These are phyloP conservation scores for Enteromius treurensis DNA, from an alignment of 2,797 vertebrate genomes.

Conservation along the genomic window DNA sequence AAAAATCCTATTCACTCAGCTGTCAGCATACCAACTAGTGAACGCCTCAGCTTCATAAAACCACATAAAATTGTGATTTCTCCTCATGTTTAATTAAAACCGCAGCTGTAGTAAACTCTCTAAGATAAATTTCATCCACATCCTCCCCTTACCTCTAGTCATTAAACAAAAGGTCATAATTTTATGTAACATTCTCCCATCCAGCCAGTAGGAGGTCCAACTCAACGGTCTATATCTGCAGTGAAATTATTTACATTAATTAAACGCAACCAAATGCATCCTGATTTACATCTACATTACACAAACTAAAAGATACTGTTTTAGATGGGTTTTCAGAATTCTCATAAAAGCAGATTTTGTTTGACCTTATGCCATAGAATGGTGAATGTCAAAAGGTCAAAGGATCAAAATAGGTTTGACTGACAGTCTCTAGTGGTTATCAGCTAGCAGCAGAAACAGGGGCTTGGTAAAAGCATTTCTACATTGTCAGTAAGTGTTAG, in stretches of 20 bases:
- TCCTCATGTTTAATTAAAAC: conserved; percentile 5
- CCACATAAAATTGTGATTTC: not conserved
- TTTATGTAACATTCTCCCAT: not conserved
- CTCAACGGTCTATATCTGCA: not conserved
- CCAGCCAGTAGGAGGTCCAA: not conserved
- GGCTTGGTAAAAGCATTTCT: not conserved
- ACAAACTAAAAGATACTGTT: not conserved
- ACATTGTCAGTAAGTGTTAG: conserved; percentile 9
- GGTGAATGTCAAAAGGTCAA: not conserved
- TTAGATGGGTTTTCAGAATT: not conserved
- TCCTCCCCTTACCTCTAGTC: not conserved
- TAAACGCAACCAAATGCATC: not conserved
- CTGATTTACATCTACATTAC: not conserved
- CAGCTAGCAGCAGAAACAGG: not conserved
- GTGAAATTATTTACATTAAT: not conserved
- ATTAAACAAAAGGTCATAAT: not conserved
- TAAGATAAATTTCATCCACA: not conserved
- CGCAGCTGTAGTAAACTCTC: not conserved
- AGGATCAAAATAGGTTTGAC: not conserved
- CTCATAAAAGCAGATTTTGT: not conserved
- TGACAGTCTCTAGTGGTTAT: not conserved
- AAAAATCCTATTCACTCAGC: not conserved
- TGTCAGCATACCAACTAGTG: not conserved
- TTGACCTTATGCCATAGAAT: not conserved
- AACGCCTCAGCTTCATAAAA: not conserved